Evolutionary conservation across 2,888 invertebrate genomes (phyloP), one percentile per base, ranked within the genome.

Genomic region (Linnaemya vulpina): DNA sequence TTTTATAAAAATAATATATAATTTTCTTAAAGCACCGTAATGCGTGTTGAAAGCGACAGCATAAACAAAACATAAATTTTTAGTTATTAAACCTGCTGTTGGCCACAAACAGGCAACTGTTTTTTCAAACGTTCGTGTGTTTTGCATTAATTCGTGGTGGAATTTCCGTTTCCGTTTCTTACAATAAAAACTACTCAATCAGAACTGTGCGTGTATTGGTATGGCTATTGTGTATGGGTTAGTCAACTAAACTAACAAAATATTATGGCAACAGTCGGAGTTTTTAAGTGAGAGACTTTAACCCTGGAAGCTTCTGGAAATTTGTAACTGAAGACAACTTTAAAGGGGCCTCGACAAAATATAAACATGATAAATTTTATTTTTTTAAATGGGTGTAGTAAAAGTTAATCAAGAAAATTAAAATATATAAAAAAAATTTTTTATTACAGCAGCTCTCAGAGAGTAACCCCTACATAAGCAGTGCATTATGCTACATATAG

Each of bases 131-230:
- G 30, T 84, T 76, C 65, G 30, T 43, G 43, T 17, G 67, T 35
- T 25, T 58, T 49, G 46, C 30, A 67, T 73, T 67, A 82, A 70
- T 65, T 43, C 55, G 49, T 43, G 77, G 51, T 40, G 65, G 68
- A 78, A 78, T 79, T 85, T 85, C 85, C 85, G 82, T 67, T 85
- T 85, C 78, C 81, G 84, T 62, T 85, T 20, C 22, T 38, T 67
- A 58, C 68, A 9, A 55, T 62, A 38, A 63, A 76, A 68, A 25
- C 51, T 62, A 70, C 65, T 74, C 62, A 30, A 68, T 74, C 74
- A 76, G 30, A 58, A 40, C 13, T 60, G n/a, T 73, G n/a, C 17
- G 38, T 53, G 60, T 25, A n/a, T 30, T 20, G 11, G 73, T n/a
- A n/a, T n/a, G n/a, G n/a, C n/a, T n/a, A n/a, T 10, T 60, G 70